Percentiles rank a stretch among this genome's conserved stretches.
Evolutionary conservation across 2,113 vertebrate species (phyloP).

Genomic region (Pseudopipra pipra): DNA sequence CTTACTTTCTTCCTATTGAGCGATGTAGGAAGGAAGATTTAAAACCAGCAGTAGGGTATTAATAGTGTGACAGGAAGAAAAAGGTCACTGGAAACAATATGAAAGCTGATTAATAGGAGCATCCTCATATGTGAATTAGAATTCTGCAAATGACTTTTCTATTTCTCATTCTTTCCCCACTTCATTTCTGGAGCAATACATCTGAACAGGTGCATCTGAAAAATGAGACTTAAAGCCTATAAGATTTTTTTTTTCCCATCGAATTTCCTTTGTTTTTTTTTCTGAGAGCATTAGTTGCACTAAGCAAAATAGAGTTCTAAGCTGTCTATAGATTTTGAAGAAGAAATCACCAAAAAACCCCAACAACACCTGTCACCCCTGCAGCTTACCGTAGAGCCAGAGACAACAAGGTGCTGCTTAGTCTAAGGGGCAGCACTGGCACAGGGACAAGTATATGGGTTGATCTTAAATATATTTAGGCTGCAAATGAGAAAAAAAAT

Average conservation of each 20-base stretch:
- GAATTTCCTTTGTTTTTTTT: not conserved
- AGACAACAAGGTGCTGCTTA: not conserved
- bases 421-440: not conserved
- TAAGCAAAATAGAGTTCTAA: not conserved
- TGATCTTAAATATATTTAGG: not conserved
- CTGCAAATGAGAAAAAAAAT: not conserved
- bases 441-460: not conserved
- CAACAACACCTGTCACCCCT: not conserved
- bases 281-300: not conserved
- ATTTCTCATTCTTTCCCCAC: not conserved
- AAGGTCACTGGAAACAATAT: constrained; percentile 11
- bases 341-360: not conserved
- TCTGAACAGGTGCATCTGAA: not conserved
- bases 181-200: not conserved
- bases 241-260: not conserved
- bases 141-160: not conserved
- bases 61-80: not conserved
- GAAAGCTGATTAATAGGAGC: constrained; percentile 39
- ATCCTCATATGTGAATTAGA: not conserved
- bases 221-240: not conserved
- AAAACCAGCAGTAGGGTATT: not conserved
- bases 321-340: not conserved
- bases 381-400: not conserved
- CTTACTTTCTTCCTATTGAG: not conserved
- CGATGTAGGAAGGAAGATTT: constrained; percentile 23